Percentiles rank a stretch among this genome's conserved stretches.
These are phyloP conservation scores for Heteromormyrus szaboi DNA, from an alignment of 2,797 vertebrate species.

Conservation along the genomic window DNA sequence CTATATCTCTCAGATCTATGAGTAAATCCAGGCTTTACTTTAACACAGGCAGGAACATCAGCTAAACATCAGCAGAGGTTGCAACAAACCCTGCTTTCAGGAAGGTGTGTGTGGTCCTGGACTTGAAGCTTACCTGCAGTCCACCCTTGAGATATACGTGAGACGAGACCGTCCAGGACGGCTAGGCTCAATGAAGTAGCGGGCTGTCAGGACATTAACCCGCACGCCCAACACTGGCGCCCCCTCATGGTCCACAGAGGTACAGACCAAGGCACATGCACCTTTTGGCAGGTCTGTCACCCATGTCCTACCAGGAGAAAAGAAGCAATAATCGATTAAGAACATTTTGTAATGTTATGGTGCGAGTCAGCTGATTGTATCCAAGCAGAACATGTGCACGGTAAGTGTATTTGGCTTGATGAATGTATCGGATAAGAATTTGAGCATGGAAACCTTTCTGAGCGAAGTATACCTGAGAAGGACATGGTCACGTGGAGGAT, in stretches of 20 bases:
- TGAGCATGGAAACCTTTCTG: not conserved
- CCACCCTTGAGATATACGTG: conserved; percentile 86
- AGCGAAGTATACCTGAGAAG: conserved; percentile 73
- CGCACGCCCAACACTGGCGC: conserved; percentile 74
- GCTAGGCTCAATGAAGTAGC: conserved; percentile 87
- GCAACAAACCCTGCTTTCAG: not conserved
- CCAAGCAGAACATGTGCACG: not conserved
- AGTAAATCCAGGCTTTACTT: not conserved
- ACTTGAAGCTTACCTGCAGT: conserved; percentile 72
- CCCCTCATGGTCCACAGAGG: conserved; percentile 82
- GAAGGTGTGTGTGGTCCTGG: not conserved
- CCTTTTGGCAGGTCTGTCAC: conserved; percentile 84
- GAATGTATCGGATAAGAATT: not conserved
- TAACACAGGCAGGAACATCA: not conserved
- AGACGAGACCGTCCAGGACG: conserved; percentile 84
- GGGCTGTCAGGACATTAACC: conserved; percentile 80
- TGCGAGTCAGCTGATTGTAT: not conserved
- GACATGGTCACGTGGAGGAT: conserved; percentile 84
- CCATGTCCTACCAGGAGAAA: conserved; percentile 70
- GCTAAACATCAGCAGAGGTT: not conserved
- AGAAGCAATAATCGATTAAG: not conserved
- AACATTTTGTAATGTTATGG: not conserved
- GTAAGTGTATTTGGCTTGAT: not conserved
- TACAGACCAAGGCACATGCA: conserved; percentile 78
- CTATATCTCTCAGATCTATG: not conserved